Evolutionary conservation across 1,140 invertebrate genomes (phyloP).

Genomic region (Brachionus rotundiformis): DNA sequence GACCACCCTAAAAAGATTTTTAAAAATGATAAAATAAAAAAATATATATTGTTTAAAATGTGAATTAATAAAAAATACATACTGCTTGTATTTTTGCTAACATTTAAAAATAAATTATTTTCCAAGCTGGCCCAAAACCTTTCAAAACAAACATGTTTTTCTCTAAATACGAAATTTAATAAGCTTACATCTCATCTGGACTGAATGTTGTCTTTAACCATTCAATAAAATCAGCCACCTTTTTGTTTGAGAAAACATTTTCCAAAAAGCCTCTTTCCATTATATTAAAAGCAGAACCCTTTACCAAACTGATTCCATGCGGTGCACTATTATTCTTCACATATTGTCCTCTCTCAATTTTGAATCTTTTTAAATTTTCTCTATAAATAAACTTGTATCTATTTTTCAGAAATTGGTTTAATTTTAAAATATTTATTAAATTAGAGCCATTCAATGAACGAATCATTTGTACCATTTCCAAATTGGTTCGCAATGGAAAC

Average conservation of each 20-base stretch:
- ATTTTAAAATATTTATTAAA: slow-evolving; percentile 51
- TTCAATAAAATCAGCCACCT: slow-evolving; percentile 56
- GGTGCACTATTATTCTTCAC: background rate
- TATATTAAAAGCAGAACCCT: slow-evolving; percentile 58
- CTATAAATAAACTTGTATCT: slow-evolving; percentile 52
- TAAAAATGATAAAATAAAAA: background rate
- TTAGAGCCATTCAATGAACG: slow-evolving; percentile 55
- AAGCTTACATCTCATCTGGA: slow-evolving; percentile 57
- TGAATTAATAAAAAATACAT: background rate
- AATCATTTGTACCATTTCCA: slow-evolving; percentile 54
- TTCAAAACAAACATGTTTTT: background rate
- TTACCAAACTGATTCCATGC: slow-evolving; percentile 53
- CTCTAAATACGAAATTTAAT: background rate
- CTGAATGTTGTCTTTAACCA: slow-evolving; percentile 56
- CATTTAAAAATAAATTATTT: background rate
- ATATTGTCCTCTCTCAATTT: background rate
- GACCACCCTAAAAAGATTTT: too few species aligned
- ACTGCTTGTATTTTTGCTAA: background rate
- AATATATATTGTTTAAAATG: background rate
- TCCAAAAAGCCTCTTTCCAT: slow-evolving; percentile 58
- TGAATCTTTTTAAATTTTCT: background rate
- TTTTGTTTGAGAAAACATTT: slow-evolving; percentile 56
- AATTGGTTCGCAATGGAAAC: slow-evolving; percentile 55
- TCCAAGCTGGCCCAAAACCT: background rate
- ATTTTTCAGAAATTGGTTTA: background rate